These are phyloP conservation scores for Euwallacea fornicatus DNA, from an alignment of 1,140 invertebrate species.

Conservation along the genomic window DNA sequence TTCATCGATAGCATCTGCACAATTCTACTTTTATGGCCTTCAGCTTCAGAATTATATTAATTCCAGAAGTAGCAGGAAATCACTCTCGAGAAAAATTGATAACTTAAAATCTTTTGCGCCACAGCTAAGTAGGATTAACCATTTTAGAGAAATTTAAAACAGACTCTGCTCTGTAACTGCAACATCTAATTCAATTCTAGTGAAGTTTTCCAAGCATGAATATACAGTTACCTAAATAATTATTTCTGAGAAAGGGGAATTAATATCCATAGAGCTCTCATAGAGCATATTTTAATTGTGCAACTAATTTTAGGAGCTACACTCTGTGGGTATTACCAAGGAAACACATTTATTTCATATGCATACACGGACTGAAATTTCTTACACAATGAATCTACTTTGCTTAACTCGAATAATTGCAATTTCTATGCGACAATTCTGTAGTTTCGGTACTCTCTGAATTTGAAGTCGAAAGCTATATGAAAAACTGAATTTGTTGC, in stretches of 20 bases:
- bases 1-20: constrained; percentile 25
- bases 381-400: constrained; percentile 26
- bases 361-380: constrained; percentile 27
- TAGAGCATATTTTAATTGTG: constrained; percentile 32
- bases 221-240: constrained; percentile 25
- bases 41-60: constrained; percentile 20
- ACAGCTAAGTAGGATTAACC: too few relatives aligned
- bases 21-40: constrained; percentile 26
- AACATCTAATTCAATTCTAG: neutral
- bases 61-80: neutral
- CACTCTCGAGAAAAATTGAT: too few relatives aligned
- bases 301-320: constrained; percentile 19
- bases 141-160: too few relatives aligned
- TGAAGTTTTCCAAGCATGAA: constrained; percentile 16
- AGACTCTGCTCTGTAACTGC: neutral
- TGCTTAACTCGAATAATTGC: neutral
- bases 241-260: constrained; percentile 21
- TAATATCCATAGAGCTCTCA: constrained; percentile 22
- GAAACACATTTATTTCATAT: constrained; percentile 33
- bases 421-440: too few relatives aligned
- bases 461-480: too few relatives aligned
- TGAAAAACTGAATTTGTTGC: too few relatives aligned
- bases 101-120: too few relatives aligned
- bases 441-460: too few relatives aligned
- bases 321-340: constrained; percentile 28